Evolutionary conservation across 2,888 invertebrate species (phyloP).

Genomic region (Tetheella fluctuosa): DNA sequence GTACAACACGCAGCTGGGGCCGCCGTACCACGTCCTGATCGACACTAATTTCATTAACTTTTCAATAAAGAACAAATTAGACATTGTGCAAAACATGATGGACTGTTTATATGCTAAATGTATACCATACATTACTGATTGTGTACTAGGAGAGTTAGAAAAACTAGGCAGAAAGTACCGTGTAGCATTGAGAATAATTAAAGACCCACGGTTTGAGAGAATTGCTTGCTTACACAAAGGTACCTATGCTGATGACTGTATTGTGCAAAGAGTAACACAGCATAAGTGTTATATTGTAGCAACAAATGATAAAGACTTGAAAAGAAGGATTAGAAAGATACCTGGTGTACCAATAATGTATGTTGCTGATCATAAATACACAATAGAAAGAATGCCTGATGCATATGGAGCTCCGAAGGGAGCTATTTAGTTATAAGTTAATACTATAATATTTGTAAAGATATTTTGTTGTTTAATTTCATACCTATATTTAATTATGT

Average conservation of each 20-base stretch:
- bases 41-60: conserved; percentile 99
- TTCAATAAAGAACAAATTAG: conserved; percentile 98
- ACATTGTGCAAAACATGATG: conserved; percentile 99
- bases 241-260: conserved; percentile 99
- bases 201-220: conserved; percentile 96
- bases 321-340: conserved; percentile 97
- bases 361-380: conserved; percentile 95
- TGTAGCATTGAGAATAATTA: conserved; percentile 96
- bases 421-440: conserved; percentile 61
- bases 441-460: conserved; percentile 4
- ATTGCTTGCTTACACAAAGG: conserved; percentile 98
- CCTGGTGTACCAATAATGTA: conserved; percentile 99
- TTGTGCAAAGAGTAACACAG: conserved; percentile 97
- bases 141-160: conserved; percentile 98
- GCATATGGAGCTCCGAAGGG: conserved; percentile 96
- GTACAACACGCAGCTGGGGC: conserved; percentile 98
- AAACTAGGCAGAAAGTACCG: conserved; percentile 98
- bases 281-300: conserved; percentile 99
- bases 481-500: conserved; percentile 6
- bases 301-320: conserved; percentile 99
- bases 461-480: conserved; percentile 39
- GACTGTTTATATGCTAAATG: conserved; percentile 99
- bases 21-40: conserved; percentile 97
- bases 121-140: conserved; percentile 98
- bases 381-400: conserved; percentile 99